These are phyloP conservation scores for Platichthys stellatus DNA, from an alignment of 2,113 vertebrate species.

Conservation along the genomic window DNA sequence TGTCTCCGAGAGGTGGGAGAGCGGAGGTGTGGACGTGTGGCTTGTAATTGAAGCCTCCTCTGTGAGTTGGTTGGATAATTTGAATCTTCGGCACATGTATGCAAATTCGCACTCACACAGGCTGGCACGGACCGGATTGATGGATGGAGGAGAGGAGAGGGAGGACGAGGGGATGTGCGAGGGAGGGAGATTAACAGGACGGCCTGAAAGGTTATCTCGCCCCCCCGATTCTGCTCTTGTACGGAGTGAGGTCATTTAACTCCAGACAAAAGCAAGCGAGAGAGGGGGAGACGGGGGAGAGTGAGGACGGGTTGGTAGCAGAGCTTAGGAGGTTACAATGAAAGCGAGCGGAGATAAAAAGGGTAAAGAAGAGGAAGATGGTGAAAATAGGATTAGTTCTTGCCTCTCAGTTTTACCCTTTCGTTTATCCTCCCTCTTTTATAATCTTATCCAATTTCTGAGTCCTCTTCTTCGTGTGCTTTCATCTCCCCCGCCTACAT, in stretches of 20 bases:
- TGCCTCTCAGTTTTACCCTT: conserved; percentile 12
- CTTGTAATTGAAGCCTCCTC: conserved; percentile 29
- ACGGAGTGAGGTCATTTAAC: conserved; percentile 59
- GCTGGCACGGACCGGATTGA: not conserved
- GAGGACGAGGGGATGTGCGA: not conserved
- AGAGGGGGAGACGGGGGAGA: not conserved
- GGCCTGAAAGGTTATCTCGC: conserved; percentile 61
- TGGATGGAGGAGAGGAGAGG: conserved; percentile 8
- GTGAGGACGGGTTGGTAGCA: not conserved
- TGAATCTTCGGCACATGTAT: conserved; percentile 18
- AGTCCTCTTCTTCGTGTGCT: conserved; percentile 1
- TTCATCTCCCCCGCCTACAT: conserved; percentile 1
- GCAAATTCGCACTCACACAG: not conserved
- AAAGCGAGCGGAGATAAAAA: conserved; percentile 28
- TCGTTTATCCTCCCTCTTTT: not conserved
- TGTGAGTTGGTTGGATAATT: conserved; percentile 34
- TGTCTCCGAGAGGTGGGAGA: conserved; percentile 1
- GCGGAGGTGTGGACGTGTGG: conserved; percentile 5
- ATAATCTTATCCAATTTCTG: not conserved
- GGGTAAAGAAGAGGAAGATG: conserved; percentile 29
- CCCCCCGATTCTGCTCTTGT: conserved; percentile 49
- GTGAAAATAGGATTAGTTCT: conserved; percentile 40
- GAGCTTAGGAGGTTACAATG: conserved; percentile 29
- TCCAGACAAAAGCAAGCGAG: conserved; percentile 42
- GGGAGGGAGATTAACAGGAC: conserved; percentile 58